Evolutionary conservation across 2,113 vertebrate genomes (phyloP).

Genomic region (Hucho hucho): DNA sequence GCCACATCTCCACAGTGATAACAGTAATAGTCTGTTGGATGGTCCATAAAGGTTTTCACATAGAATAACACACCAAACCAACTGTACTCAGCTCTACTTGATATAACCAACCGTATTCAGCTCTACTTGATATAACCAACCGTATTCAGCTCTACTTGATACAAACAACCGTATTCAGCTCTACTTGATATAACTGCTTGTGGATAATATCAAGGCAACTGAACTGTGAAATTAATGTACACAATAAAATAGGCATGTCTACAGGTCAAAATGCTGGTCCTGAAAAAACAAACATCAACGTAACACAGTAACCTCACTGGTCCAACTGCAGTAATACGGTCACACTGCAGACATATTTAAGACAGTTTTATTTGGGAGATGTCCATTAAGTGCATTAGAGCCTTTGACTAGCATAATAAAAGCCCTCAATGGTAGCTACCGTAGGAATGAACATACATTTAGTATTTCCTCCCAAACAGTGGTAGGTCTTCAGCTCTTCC

Average conservation of each 20-base stretch:
- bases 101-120: too few relatives aligned
- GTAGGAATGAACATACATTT: slow-evolving; percentile 35
- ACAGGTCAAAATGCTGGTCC: slow-evolving; percentile 46
- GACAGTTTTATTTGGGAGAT: slow-evolving; percentile 51
- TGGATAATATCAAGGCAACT: slow-evolving; percentile 8
- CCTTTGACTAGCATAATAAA: slow-evolving; percentile 45
- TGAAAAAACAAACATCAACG: slow-evolving; percentile 16
- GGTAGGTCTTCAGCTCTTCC: slow-evolving; percentile 47
- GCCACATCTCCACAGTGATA: too few relatives aligned
- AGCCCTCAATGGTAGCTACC: slow-evolving; percentile 52
- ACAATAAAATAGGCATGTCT: slow-evolving; percentile 29
- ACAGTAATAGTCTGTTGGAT: background rate
- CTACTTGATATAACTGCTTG: background rate
- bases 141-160: background rate
- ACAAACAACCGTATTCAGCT: background rate
- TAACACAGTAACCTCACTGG: slow-evolving; percentile 21
- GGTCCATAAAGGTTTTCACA: background rate
- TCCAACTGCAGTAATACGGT: slow-evolving; percentile 19
- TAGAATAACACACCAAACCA: background rate
- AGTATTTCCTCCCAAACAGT: slow-evolving; percentile 58
- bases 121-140: too few relatives aligned
- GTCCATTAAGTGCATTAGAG: slow-evolving; percentile 63
- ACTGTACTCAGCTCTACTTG: background rate
- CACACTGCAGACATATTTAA: slow-evolving; percentile 13
- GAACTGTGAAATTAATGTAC: slow-evolving; percentile 21